phyloP scores from a whole-genome alignment of 2,113 vertebrate species.

The Chiloscyllium plagiosum region DNA sequence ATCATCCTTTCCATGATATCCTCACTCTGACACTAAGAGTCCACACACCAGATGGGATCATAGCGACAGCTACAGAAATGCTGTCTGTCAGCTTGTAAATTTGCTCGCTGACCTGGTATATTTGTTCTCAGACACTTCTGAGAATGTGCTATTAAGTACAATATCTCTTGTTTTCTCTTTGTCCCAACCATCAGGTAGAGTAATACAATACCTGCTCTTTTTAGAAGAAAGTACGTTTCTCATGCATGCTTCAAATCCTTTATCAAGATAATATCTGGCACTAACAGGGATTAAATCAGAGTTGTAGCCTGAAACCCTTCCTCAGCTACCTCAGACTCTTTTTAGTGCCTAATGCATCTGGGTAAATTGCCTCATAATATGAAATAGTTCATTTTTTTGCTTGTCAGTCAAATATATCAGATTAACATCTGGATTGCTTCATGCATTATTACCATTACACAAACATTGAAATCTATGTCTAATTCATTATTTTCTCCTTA shows the following conservation, averaged over 20 bases:
- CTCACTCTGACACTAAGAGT: not conserved
- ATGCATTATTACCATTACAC: not conserved
- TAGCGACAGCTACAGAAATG: not conserved
- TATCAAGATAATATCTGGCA: not conserved
- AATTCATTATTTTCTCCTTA: not conserved
- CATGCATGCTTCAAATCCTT: not conserved
- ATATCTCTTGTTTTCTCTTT: not conserved
- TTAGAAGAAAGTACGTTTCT: not conserved
- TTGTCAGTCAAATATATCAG: too few relatives aligned
- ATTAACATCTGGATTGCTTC: not conserved
- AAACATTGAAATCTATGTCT: not conserved
- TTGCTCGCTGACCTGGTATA: too few relatives aligned
- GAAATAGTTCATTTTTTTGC: not conserved
- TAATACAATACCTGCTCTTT: not conserved
- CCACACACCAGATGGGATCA: not conserved
- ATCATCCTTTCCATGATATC: not conserved
- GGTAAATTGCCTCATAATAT: not conserved
- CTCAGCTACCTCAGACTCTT: not conserved
- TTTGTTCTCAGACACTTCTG: too few relatives aligned
- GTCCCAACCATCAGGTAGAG: not conserved
- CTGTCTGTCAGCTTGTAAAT: not conserved
- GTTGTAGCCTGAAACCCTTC: not conserved
- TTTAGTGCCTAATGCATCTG: not conserved
- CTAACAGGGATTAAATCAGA: not conserved
- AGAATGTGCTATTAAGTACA: not conserved